Conservation (phyloP, 1,140 invertebrate genomes). For the Eriosoma lanigerum region DNA sequence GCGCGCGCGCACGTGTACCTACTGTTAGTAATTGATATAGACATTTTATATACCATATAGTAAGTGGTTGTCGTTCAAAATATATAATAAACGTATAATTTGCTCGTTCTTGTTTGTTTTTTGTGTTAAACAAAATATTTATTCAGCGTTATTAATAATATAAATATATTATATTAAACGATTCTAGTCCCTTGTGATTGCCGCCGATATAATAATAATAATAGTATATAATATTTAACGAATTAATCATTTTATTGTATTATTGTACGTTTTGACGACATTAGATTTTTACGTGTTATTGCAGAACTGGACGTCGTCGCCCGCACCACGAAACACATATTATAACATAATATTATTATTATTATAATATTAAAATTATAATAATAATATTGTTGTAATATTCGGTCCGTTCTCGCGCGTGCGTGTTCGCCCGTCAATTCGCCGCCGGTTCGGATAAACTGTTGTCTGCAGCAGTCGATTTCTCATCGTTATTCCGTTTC, state of each 20-base stretch:
- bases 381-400: neutral
- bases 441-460: neutral
- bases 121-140: slow-evolving; percentile 2
- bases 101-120: neutral
- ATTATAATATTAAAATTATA: no score
- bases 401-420: neutral
- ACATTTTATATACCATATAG: no score
- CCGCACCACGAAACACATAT: no score
- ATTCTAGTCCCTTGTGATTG: slow-evolving; percentile 49
- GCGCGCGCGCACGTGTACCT: neutral
- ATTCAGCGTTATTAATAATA: neutral
- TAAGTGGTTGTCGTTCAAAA: neutral
- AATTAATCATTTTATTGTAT: no score
- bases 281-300: neutral
- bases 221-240: no score
- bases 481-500: slow-evolving; percentile 27
- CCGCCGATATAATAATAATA: neutral
- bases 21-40: no score
- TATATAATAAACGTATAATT: neutral
- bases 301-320: no score
- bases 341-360: no score
- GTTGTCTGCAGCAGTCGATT: slow-evolving; percentile 2
- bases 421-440: neutral
- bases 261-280: no score
- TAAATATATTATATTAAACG: neutral